Percentiles rank a stretch among this genome's conserved stretches.
These are phyloP conservation scores for Meda fulgida DNA, from an alignment of 2,797 vertebrate species.

Conservation along the genomic window DNA sequence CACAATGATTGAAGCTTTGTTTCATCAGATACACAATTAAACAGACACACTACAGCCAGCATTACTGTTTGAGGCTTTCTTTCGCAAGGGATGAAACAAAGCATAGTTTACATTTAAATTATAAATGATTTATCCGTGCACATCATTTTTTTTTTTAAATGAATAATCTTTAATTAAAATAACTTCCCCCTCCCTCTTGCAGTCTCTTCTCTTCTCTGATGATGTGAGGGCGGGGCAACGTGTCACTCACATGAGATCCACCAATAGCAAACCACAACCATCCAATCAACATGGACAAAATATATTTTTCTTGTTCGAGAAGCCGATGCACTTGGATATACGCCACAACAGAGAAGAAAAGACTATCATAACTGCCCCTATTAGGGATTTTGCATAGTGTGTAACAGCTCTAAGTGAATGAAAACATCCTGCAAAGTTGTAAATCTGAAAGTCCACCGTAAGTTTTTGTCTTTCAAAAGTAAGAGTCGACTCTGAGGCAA, in stretches of 20 bases:
- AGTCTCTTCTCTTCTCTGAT: neutral
- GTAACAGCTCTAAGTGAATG: no score
- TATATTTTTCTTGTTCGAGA: neutral
- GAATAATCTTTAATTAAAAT: neutral
- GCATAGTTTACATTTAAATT: neutral
- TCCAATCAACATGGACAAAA: neutral
- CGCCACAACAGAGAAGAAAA: neutral
- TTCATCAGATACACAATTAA: constrained; percentile 1
- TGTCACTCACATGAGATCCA: neutral
- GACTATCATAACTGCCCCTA: neutral
- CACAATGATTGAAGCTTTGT: constrained; percentile 21
- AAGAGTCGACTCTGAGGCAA: no score
- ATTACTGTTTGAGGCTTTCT: neutral
- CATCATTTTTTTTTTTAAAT: neutral
- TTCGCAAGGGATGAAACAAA: constrained; percentile 29
- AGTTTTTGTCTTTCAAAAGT: no score
- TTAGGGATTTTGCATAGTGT: no score
- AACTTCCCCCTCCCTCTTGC: neutral
- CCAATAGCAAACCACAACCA: neutral
- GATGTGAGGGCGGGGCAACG: neutral
- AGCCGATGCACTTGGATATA: neutral
- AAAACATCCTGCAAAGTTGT: no score
- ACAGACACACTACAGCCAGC: neutral
- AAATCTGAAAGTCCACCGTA: no score
- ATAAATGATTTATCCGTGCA: neutral